Conservation (phyloP, 2,797 vertebrate genomes). For the Sciurus vulgaris region DNA sequence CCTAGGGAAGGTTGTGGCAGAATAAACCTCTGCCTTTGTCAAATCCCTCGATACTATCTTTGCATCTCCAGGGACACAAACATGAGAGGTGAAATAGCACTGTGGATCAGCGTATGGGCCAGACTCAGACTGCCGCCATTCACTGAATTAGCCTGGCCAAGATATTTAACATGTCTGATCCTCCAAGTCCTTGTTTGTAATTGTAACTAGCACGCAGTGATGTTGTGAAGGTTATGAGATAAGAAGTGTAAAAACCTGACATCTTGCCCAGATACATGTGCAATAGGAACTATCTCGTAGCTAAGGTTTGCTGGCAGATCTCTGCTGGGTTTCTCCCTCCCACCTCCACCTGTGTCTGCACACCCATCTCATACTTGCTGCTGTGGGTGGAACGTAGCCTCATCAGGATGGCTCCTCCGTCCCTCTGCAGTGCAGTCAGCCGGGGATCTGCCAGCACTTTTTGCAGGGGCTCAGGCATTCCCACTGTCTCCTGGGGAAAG, state of each 20-base stretch:
- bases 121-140: neutral
- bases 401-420: constrained; percentile 94
- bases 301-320: neutral
- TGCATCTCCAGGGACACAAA: neutral
- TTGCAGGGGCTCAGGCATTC: constrained; percentile 90
- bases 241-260: neutral
- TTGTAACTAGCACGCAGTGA: neutral
- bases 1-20: constrained; percentile 55
- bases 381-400: constrained; percentile 90
- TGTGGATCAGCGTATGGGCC: neutral
- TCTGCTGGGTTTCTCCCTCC: neutral
- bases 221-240: neutral
- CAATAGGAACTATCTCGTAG: neutral
- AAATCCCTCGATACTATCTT: neutral
- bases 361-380: constrained; percentile 89
- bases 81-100: neutral
- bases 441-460: constrained; percentile 92
- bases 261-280: neutral
- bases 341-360: neutral
- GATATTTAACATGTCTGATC: neutral
- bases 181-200: neutral
- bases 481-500: constrained; percentile 87
- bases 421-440: constrained; percentile 92
- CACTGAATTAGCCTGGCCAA: constrained; percentile 27
- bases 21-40: neutral